phyloP scores from a whole-genome alignment of 2,888 invertebrate genomes.

The Spisula subtruncata region DNA sequence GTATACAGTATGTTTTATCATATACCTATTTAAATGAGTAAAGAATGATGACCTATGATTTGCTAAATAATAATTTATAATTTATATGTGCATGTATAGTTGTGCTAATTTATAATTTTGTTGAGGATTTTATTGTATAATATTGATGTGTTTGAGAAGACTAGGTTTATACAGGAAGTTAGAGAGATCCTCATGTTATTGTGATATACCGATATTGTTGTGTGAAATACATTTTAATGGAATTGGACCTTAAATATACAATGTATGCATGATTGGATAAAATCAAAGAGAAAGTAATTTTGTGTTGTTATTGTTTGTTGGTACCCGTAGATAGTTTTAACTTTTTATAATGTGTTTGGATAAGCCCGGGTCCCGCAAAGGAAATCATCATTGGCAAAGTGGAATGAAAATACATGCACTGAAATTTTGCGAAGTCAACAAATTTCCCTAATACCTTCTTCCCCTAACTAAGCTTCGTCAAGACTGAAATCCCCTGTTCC shows the following conservation, averaged over 20 bases:
- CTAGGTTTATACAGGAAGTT: background rate
- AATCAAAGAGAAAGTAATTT: background rate
- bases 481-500: too few relatives aligned
- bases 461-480: too few relatives aligned
- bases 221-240: slow-evolving; percentile 17
- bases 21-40: too few relatives aligned
- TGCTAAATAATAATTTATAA: background rate
- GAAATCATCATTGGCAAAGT: too few relatives aligned
- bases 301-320: background rate
- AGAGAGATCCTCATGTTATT: background rate
- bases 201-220: background rate
- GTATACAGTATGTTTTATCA: too few relatives aligned
- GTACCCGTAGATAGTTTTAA: background rate
- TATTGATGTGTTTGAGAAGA: background rate
- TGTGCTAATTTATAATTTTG: background rate
- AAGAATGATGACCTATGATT: background rate
- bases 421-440: too few relatives aligned
- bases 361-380: too few relatives aligned
- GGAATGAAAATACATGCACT: too few relatives aligned
- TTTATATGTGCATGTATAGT: background rate
- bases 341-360: too few relatives aligned
- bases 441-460: too few relatives aligned
- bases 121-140: background rate
- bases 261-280: background rate
- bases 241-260: background rate